A percentile compares a stretch with the other conserved stretches of the same genome.
Conservation (phyloP, 2,888 invertebrate species). For the Plutella xylostella region DNA sequence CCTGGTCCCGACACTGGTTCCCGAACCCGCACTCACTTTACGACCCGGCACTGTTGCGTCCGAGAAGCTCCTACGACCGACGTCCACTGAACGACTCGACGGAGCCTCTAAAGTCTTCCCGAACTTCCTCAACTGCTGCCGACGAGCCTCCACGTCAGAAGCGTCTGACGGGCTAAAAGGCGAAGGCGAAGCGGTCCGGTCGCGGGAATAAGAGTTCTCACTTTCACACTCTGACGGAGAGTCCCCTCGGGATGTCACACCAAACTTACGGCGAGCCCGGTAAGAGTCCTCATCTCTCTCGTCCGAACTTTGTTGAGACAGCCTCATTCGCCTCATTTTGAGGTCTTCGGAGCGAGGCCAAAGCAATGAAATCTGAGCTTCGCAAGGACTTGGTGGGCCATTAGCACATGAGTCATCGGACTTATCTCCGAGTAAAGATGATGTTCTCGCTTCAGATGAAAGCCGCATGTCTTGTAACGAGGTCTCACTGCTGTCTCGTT, state of each 20-base stretch:
- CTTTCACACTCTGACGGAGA: conserved; percentile 81
- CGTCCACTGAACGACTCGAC: conserved; percentile 66
- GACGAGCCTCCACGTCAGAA: conserved; percentile 54
- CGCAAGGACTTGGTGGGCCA: conserved; percentile 58
- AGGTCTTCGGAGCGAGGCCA: conserved; percentile 63
- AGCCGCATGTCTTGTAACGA: conserved; percentile 55
- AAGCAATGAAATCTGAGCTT: conserved; percentile 38
- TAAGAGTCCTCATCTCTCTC: conserved; percentile 74
- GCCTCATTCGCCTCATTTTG: conserved; percentile 56
- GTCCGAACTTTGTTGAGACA: conserved; percentile 80
- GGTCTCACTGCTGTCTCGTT: conserved; percentile 56
- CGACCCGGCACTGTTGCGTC: conserved; percentile 67
- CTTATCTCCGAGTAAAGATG: conserved; percentile 57
- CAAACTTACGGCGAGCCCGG: conserved; percentile 47
- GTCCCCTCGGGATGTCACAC: conserved; percentile 64
- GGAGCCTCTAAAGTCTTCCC: conserved; percentile 56
- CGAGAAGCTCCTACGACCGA: conserved; percentile 56
- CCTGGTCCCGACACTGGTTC: conserved; percentile 39
- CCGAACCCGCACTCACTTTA: conserved; percentile 72
- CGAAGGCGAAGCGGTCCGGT: conserved; percentile 71
- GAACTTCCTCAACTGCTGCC: conserved; percentile 74
- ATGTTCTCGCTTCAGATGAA: conserved; percentile 53
- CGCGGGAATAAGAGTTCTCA: conserved; percentile 63
- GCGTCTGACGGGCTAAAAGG: conserved; percentile 76
- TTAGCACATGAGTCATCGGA: conserved; percentile 57